Base-by-base conservation (phyloP, 2,113 vertebrate species). In the Aplodontia rufa region DNA sequence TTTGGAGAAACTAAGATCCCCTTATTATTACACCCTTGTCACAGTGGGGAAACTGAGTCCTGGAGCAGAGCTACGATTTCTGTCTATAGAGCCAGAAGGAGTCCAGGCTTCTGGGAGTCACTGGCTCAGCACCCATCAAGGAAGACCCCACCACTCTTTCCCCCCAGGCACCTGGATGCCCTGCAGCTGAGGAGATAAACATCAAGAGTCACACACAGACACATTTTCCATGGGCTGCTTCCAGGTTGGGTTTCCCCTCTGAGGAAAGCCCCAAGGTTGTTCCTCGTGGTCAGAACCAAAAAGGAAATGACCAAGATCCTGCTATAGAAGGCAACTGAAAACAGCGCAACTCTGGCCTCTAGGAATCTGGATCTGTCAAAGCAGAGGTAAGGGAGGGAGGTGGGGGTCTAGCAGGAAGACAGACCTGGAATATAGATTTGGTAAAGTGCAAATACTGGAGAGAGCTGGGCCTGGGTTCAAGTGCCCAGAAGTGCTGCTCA, bases 301-400 rank as follows among this genome's bases (percentile, higher is more conserved):
- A 82, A 93, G 97, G 96, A 97, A 97, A 84, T 96, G 90, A 97
- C 87, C 80, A 49, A 95, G 85, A 74, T 95, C 94, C 95, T 90
- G 81, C 66, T 11, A 19, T 5, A 32, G 40, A 79, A 8, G n/a
- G 42, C 37, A 16, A 49, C 79, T 62, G 51, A 87, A 87, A 91
- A 66, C 87, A 95, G 89, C 49, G 24, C 2, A 35, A 14, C 32
- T 26, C n/a, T 10, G 55, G 64, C 28, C 81, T 91, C 87, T 28
- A 74, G 71, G 58, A 83, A 60, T 20, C 40, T 13, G n/a, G 32
- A 14, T 89, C 64, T 84, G 93, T 85, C 42, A 30, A 69, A 83
- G 64, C 4, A 1, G 24, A 6, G 79, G 26, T 22, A 1, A 40
- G 32, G 22, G 24, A 17, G 16, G 20, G 0, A 9, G 16, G 5